Conservation (phyloP, 2,888 invertebrate genomes). For the Archips crataeganus region DNA sequence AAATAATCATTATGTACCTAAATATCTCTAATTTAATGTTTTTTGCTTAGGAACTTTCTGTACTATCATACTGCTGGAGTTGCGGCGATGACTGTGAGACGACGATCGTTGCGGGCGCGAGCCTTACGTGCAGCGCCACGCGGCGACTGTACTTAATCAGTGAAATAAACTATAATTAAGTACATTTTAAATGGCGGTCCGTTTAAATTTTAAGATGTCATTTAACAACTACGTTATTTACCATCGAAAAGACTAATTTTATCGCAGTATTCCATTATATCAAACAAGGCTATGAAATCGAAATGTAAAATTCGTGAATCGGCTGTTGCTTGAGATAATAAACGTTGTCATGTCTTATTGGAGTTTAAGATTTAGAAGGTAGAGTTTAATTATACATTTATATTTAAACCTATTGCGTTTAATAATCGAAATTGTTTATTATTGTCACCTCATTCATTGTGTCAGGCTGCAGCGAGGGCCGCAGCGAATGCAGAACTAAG, state of each 20-base stretch:
- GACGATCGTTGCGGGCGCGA: constrained; percentile 2
- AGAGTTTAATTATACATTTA: constrained; percentile 44
- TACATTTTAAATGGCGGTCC: constrained; percentile 34
- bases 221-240: constrained; percentile 29
- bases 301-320: constrained; percentile 13
- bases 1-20: constrained; percentile 69
- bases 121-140: neutral
- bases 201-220: constrained; percentile 23
- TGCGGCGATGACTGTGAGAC: constrained; percentile 42
- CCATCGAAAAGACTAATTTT: constrained; percentile 20
- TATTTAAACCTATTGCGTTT: constrained; percentile 57
- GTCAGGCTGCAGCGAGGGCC: constrained; percentile 44
- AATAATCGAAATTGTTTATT: constrained; percentile 71
- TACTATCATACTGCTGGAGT: constrained; percentile 68
- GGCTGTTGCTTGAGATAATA: constrained; percentile 18
- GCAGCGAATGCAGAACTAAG: constrained; percentile 41
- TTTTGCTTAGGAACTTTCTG: constrained; percentile 80
- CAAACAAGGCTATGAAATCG: constrained; percentile 24
- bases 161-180: constrained; percentile 40
- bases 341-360: constrained; percentile 27
- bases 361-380: constrained; percentile 38
- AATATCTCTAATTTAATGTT: constrained; percentile 55
- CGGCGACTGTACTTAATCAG: constrained; percentile 22
- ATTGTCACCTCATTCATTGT: constrained; percentile 77
- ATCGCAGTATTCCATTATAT: constrained; percentile 28